A percentile compares a stretch with the other conserved stretches of the same genome.
These are phyloP conservation scores for Nudaria mundana DNA, from an alignment of 2,888 invertebrate species.

Conservation along the genomic window DNA sequence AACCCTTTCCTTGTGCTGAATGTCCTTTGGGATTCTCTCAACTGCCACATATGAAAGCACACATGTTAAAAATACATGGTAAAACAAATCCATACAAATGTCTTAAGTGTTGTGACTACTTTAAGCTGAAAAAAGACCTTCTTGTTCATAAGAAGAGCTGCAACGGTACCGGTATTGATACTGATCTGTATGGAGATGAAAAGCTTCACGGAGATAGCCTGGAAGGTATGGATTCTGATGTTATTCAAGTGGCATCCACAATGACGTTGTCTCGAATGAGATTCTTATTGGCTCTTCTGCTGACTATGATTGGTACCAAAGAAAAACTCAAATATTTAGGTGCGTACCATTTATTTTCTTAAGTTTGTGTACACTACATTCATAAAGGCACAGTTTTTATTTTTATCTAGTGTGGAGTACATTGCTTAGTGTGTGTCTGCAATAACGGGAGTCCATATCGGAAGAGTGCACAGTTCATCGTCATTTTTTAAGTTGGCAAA, in stretches of 20 bases:
- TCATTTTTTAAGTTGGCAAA: conserved; percentile 31
- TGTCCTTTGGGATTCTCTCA: conserved; percentile 90
- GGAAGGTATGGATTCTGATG: conserved; percentile 1
- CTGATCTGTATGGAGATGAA: conserved; percentile 10
- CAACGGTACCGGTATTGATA: conserved; percentile 53
- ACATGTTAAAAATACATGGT: conserved; percentile 92
- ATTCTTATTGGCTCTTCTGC: conserved; percentile 88
- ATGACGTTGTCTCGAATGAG: conserved; percentile 89
- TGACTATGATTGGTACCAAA: conserved; percentile 91
- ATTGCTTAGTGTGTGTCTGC: conserved; percentile 74
- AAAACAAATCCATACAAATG: conserved; percentile 90
- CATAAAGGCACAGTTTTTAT: conserved; percentile 59
- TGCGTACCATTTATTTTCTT: conserved; percentile 71
- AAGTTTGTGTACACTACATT: conserved; percentile 47
- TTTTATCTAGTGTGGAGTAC: conserved; percentile 54
- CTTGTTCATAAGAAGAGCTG: conserved; percentile 83
- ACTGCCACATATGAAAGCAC: conserved; percentile 92
- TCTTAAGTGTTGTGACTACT: conserved; percentile 85
- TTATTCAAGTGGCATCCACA: conserved; percentile 50
- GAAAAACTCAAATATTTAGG: conserved; percentile 89
- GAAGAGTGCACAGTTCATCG: conserved; percentile 40
- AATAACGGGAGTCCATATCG: conserved; percentile 56
- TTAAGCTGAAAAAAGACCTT: conserved; percentile 88
- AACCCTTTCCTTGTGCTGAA: conserved; percentile 87
- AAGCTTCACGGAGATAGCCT: not conserved